Percentiles rank a stretch among this genome's conserved stretches.
phyloP scores from a whole-genome alignment of 2,797 vertebrate genomes.

The Melanotaenia maccullochi region DNA sequence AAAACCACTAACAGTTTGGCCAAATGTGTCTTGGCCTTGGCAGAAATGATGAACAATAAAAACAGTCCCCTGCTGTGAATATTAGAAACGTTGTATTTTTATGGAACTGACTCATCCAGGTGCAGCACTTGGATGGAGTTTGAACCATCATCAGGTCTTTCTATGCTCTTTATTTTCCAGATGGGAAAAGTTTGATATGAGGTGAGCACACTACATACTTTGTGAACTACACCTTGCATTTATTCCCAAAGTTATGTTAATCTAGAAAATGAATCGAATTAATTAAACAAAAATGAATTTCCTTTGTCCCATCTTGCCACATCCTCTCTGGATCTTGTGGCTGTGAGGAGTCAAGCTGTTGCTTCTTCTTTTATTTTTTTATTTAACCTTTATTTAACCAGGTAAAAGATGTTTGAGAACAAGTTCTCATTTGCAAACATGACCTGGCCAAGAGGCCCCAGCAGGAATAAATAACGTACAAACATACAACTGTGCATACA shows the following conservation, averaged over 20 bases:
- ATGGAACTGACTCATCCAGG: not conserved
- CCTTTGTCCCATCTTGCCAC: not conserved
- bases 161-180: not conserved
- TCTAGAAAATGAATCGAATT: too few species aligned
- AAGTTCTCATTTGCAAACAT: too few species aligned
- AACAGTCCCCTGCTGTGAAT: not conserved
- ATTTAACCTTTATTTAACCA: too few species aligned
- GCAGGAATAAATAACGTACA: too few species aligned
- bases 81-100: not conserved
- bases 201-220: not conserved
- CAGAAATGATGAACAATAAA: not conserved
- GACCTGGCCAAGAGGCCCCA: too few species aligned
- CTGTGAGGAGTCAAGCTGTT: not conserved
- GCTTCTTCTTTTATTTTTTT: too few species aligned
- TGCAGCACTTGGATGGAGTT: not conserved
- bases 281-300: too few species aligned
- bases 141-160: not conserved
- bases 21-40: not conserved
- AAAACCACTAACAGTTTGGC: not conserved
- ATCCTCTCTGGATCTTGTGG: not conserved
- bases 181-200: not conserved
- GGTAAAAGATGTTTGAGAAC: too few species aligned
- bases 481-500: too few species aligned
- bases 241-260: too few species aligned
- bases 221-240: not conserved